A percentile compares a stretch with the other conserved stretches of the same genome.
Conservation (phyloP, 1,140 invertebrate genomes). For the Rhizoglyphus robini region DNA sequence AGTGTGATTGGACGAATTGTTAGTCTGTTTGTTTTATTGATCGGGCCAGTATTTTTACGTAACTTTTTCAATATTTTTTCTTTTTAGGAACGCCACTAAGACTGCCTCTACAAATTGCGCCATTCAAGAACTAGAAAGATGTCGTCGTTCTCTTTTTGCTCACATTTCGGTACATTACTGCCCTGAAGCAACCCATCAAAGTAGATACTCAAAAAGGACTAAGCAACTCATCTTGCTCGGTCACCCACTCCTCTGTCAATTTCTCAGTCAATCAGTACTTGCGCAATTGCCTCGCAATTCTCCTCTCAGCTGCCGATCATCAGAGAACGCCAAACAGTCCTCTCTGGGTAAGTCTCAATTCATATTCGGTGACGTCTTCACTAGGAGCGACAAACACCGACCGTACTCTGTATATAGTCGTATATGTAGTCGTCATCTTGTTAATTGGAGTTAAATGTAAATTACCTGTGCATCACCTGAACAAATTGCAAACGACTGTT, state of each 20-base stretch:
- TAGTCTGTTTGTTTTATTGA: neutral
- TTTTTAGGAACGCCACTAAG: conserved; percentile 90
- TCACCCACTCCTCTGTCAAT: too few relatives aligned
- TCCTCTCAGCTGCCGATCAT: conserved; percentile 78
- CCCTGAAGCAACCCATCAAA: conserved; percentile 87
- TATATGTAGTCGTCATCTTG: neutral
- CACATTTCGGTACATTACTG: conserved; percentile 87
- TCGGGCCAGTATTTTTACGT: neutral
- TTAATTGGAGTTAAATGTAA: neutral
- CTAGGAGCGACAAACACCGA: too few relatives aligned
- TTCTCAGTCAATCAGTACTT: conserved; percentile 75
- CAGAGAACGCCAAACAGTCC: conserved; percentile 59
- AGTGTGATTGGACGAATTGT: neutral
- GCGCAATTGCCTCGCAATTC: conserved; percentile 82
- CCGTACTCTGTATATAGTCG: too few relatives aligned
- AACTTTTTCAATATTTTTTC: neutral
- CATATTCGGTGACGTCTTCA: too few relatives aligned
- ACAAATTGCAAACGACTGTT: too few relatives aligned
- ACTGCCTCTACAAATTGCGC: conserved; percentile 94
- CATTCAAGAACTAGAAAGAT: conserved; percentile 93
- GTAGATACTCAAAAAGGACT: conserved; percentile 58
- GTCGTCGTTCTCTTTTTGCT: conserved; percentile 83
- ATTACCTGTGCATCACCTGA: neutral
- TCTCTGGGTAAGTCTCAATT: too few relatives aligned
- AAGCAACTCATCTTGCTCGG: conserved; percentile 88